phyloP scores from a whole-genome alignment of 2,797 vertebrate genomes.

The Poliocrania exsul region DNA sequence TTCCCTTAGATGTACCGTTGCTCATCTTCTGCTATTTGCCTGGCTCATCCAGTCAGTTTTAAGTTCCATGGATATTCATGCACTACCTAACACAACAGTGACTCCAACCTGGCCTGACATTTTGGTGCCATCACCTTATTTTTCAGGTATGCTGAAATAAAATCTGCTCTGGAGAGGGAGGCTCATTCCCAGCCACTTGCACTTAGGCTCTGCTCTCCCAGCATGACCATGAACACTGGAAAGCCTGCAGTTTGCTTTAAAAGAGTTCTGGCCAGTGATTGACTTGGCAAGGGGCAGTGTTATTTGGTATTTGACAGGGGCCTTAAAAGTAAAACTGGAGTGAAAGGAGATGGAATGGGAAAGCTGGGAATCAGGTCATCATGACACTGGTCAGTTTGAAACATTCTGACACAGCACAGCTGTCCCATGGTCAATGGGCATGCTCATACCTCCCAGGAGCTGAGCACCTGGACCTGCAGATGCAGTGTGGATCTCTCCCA shows the following conservation, averaged over 20 bases:
- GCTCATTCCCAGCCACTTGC: neutral
- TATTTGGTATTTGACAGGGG: neutral
- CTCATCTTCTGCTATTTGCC: neutral
- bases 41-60: neutral
- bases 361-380: constrained; percentile 1
- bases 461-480: neutral
- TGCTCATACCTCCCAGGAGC: neutral
- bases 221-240: accelerated
- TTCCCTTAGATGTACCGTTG: accelerated
- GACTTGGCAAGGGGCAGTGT: neutral
- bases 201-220: neutral
- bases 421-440: accelerated
- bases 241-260: neutral
- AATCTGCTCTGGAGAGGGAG: neutral
- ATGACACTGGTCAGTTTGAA: neutral
- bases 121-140: accelerated
- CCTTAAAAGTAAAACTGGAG: neutral
- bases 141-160: neutral
- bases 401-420: neutral
- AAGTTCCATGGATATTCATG: neutral
- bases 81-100: neutral
- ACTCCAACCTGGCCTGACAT: neutral
- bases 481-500: neutral
- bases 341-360: neutral
- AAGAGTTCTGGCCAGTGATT: neutral